Evolutionary conservation across 2,888 invertebrate genomes (phyloP).

Genomic region (Gasteruption jaculator): DNA sequence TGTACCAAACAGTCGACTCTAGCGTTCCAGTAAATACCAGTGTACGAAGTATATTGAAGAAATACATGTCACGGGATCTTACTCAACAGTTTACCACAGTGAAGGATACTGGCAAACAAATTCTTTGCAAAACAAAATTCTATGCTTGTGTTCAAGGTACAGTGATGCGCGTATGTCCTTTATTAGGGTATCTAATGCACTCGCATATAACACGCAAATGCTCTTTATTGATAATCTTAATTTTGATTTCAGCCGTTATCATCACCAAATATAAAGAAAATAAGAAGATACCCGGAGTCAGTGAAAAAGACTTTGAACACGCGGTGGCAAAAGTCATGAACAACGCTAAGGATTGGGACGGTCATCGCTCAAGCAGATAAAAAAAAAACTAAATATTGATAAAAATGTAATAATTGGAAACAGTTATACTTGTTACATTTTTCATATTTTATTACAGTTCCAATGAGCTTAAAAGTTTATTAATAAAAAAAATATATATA

Average conservation of each 20-base stretch:
- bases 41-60: conserved; percentile 4
- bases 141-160: conserved; percentile 8
- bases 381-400: too few species aligned
- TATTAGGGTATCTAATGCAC: too few species aligned
- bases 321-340: conserved; percentile 6
- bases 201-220: too few species aligned
- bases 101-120: not conserved
- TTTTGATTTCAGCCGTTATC: not conserved
- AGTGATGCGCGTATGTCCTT: not conserved
- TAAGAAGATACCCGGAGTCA: not conserved
- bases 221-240: too few species aligned
- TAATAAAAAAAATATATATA: too few species aligned
- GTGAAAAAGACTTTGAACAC: conserved; percentile 3
- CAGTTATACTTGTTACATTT: too few species aligned
- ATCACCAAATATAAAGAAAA: conserved; percentile 4
- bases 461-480: too few species aligned
- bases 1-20: conserved; percentile 1
- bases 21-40: not conserved
- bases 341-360: not conserved
- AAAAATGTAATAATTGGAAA: too few species aligned
- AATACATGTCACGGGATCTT: conserved; percentile 2
- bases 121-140: conserved; percentile 5
- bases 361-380: too few species aligned
- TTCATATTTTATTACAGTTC: too few species aligned
- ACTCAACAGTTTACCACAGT: conserved; percentile 3